These are phyloP conservation scores for Blera fallax DNA, from an alignment of 2,888 invertebrate genomes.

Conservation along the genomic window DNA sequence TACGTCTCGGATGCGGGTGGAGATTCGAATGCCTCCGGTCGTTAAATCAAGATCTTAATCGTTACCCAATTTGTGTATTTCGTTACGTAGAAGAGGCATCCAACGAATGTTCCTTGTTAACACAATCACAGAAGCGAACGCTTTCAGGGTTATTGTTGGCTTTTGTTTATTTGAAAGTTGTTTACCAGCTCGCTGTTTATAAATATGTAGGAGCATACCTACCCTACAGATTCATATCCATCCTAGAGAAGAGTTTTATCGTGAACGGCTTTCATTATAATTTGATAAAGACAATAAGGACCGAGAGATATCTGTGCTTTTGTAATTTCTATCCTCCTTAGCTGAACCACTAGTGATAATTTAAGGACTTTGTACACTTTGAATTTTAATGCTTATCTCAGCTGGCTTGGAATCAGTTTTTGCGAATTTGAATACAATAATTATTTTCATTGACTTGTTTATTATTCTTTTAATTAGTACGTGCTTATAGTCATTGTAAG, in stretches of 20 bases:
- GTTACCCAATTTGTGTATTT: slow-evolving; percentile 57
- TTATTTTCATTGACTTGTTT: neutral
- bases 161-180: slow-evolving; percentile 34
- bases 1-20: slow-evolving; percentile 13
- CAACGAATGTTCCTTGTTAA: neutral
- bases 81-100: neutral
- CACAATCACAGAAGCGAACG: slow-evolving; percentile 33
- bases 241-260: slow-evolving; percentile 12
- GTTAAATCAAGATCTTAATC: slow-evolving; percentile 69
- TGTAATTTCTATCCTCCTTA: neutral
- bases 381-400: slow-evolving; percentile 30
- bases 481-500: neutral
- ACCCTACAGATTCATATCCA: neutral
- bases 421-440: neutral
- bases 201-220: neutral
- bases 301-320: neutral
- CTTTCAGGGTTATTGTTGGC: slow-evolving; percentile 42
- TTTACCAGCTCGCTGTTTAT: neutral
- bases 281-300: slow-evolving; percentile 45
- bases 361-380: slow-evolving; percentile 19
- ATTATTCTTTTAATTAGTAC: neutral
- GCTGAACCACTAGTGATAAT: slow-evolving; percentile 3
- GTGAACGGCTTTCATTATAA: slow-evolving; percentile 32
- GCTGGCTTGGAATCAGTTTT: neutral
- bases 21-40: slow-evolving; percentile 44